Evolutionary conservation across 1,140 invertebrate species (phyloP), one percentile per base, ranked within the genome.

Genomic region (Drosophila prosaltans): DNA sequence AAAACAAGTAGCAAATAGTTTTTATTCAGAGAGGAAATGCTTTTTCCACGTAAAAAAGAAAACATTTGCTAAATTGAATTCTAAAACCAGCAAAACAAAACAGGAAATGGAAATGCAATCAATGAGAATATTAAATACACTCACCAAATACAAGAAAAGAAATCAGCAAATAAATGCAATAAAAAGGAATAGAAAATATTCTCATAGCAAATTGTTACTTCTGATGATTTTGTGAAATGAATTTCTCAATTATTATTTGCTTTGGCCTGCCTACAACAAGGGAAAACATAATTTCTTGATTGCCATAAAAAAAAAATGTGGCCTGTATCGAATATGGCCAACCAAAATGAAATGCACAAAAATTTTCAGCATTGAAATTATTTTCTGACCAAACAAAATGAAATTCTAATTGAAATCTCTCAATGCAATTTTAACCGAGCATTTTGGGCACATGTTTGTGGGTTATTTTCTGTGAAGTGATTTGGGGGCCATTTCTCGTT

Each of bases 351-450:
- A 65, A 54, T 63, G 39, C 59, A 70, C 60, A 59, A 66, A 63
- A 69, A 74, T 81, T 67, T 36, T 36, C 4, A 61, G n/a, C 32
- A 24, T 65, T 76, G 76, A 62, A 69, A 76, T 60, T 72, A 61
- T 72, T 61, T 65, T 55, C 67, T 39, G 55, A 43, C 58, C 76
- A 68, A 68, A 59, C 58, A 63, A 84, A 83, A 65, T 80, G 76
- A 81, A 89, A 84, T 78, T 90, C 74, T 89, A 89, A 89, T 89
- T 89, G 81, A 89, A 88, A 89, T 75, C 79, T 77, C 81, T 82
- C 75, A 58, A 71, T 78, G 80, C 80, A 84, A 80, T 74, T 80
- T 79, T 10, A 64, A 71, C 58, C 68, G 67, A 74, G 9, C 61
- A 3, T n/a, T n/a, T n/a, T n/a, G 57, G 30, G 41, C 61, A 36